Evolutionary conservation across 2,113 vertebrate species (phyloP).

Genomic region (Pica pica): DNA sequence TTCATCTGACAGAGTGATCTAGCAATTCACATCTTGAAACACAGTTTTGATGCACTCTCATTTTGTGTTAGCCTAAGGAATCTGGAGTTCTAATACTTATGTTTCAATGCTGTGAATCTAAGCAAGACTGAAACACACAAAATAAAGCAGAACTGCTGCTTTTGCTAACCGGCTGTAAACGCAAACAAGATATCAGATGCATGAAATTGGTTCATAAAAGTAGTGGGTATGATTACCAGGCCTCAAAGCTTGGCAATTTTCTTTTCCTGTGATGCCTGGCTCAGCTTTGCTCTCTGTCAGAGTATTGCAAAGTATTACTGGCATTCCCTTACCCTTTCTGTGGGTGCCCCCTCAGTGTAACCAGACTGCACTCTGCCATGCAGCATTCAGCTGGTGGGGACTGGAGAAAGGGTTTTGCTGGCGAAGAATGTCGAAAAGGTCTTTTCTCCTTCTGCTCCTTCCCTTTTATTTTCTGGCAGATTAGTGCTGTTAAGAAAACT

Average conservation of each 20-base stretch:
- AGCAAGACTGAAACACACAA: neutral
- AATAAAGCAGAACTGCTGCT: neutral
- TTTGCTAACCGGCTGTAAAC: neutral
- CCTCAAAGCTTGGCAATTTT: neutral
- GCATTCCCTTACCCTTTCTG: constrained; percentile 8
- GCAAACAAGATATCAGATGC: neutral
- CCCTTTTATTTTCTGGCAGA: neutral
- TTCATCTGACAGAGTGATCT: neutral
- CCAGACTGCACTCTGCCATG: neutral
- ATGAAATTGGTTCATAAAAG: neutral
- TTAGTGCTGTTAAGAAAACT: neutral
- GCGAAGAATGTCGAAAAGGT: no score
- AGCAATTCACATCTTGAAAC: neutral
- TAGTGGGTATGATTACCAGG: neutral
- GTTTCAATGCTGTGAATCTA: neutral
- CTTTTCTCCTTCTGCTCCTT: neutral
- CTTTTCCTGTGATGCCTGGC: neutral
- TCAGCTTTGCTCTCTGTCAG: neutral
- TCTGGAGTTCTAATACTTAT: neutral
- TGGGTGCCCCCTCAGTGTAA: neutral
- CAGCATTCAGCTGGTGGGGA: neutral
- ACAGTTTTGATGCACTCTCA: neutral
- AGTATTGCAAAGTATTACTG: neutral
- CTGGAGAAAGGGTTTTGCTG: neutral
- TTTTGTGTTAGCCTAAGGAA: neutral